Evolutionary conservation across 2,797 vertebrate genomes (phyloP), one percentile per base, ranked within the genome.

Genomic region (Sandelia bainsii): DNA sequence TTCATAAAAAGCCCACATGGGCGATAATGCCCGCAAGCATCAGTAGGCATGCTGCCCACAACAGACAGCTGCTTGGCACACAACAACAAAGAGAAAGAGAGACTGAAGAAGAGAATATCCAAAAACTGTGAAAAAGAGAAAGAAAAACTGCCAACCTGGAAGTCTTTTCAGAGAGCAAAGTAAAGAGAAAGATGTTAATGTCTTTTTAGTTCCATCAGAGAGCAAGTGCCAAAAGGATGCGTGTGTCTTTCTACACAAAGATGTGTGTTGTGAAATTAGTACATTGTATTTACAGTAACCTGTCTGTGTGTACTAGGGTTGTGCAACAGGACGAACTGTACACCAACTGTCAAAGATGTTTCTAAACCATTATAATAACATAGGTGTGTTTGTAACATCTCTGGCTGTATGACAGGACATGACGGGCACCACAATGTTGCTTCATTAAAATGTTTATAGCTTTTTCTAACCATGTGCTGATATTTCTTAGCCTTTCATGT

Each of bases 101-200:
- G 16, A 44, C 0, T 14, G 8, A 48, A 60, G 2, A 2, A 19
- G 5, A 27, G 27, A 1, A 62, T 6, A 37, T 60, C 14, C 0
- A 23, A 4, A 53, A 62, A 39, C 37, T 69, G 54, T 46, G 64
- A 61, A 23, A 58, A 44, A 78, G 53, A 62, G 48, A 75, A 62
- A 59, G 32, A 27, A 45, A 66, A 44, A 16, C 1, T 8, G 17
- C 32, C 34, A 13, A 65, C 74, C 40, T 51, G 51, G 80, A 57
- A 80, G 69, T 32, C 50, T 65, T 86, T 68, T 48, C 51, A 80
- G 53, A 57, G 9, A 13, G 49, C 52, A 66, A 59, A 54, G 42
- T 0, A 69, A 74, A 69, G 60, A 81, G 85, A 81, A 91, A 86
- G 80, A 75, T 51, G 69, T 74, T 81, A 67, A 82, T 54, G 66